Conservation (phyloP, 2,113 vertebrate genomes). For the Stigmatopora nigra region DNA sequence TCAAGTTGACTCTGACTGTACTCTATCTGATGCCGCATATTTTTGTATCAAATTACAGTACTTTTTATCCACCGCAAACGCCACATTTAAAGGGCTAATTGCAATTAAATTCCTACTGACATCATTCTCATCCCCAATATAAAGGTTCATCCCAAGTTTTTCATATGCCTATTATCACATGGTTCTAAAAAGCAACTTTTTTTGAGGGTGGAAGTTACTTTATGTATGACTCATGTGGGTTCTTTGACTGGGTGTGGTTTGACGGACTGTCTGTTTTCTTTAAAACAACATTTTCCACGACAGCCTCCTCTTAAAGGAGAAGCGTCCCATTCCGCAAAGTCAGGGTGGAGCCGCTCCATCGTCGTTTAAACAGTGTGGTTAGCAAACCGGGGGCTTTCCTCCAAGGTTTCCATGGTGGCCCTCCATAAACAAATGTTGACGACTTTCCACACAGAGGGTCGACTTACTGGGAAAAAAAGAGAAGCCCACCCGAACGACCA, state of each 20-base stretch:
- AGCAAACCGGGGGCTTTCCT: not conserved
- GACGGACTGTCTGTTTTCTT: constrained; percentile 23
- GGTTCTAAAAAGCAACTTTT: not conserved
- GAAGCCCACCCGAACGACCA: not conserved
- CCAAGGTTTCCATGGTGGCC: constrained; percentile 4
- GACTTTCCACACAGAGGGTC: not conserved
- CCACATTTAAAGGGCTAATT: not conserved
- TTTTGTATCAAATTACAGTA: not conserved
- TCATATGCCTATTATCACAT: not conserved
- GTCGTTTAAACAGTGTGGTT: not conserved
- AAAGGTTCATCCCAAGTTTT: too few species aligned
- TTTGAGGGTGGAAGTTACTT: constrained; percentile 40
- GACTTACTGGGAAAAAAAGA: not conserved
- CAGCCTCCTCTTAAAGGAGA: constrained; percentile 45
- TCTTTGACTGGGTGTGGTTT: constrained; percentile 46
- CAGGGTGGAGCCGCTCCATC: constrained; percentile 11
- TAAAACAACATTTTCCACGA: constrained; percentile 31
- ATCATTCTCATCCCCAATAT: too few species aligned
- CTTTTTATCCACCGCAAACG: not conserved
- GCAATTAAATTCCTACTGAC: too few species aligned
- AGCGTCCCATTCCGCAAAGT: not conserved
- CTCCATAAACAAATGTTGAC: constrained; percentile 13
- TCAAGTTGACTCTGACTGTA: not conserved
- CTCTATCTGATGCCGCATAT: not conserved
- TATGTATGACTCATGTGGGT: constrained; percentile 52